Base-by-base conservation (phyloP, 2,113 vertebrate genomes). In the Merops nubicus region DNA sequence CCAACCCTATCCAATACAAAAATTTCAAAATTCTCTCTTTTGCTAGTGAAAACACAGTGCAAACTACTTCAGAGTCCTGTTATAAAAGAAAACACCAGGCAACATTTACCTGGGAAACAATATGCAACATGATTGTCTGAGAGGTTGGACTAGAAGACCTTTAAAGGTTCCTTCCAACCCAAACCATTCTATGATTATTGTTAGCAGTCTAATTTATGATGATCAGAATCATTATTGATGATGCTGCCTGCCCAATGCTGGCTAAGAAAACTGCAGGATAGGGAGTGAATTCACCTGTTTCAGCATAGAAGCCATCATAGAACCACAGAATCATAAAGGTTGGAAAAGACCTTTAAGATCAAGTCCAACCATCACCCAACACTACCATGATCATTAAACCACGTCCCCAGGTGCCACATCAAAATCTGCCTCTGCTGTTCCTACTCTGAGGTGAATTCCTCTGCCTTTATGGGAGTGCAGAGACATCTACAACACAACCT, bases 181-280 rank as follows among this genome's bases (percentile, higher is more conserved):
- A 29, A 78, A 64, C 28, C 72, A 53, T n/a, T 78, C 36, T 22
- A 56, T 11, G 26, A 17, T 16, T 76, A 60, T 4, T 69, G 5
- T 18, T 82, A 91, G 15, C 12, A 68, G 23, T 31, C 16, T 60
- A 15, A 72, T 82, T 89, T 48, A 56, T 3, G 48, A 76, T 13
- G 7, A 85, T 26, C 34, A 67, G 60, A 70, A 47, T n/a, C 1
- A 26, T 48, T 54, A 33, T 25, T 36, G 43, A 57, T 48, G 31
- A 15, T 0, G 0, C 19, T 74, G 22, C 42, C 29, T 10, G 1
- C 12, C 36, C 73, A 62, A 4, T 5, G n/a, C 29, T 47, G 53
- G 5, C 11, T 69, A 28, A 74, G 36, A 89, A 67, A 84, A 26
- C 18, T 38, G 36, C 34, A 62, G 23, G 21, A 40, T 1, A 1